These are phyloP conservation scores for Limonius californicus DNA, from an alignment of 1,140 invertebrate species.

Conservation along the genomic window DNA sequence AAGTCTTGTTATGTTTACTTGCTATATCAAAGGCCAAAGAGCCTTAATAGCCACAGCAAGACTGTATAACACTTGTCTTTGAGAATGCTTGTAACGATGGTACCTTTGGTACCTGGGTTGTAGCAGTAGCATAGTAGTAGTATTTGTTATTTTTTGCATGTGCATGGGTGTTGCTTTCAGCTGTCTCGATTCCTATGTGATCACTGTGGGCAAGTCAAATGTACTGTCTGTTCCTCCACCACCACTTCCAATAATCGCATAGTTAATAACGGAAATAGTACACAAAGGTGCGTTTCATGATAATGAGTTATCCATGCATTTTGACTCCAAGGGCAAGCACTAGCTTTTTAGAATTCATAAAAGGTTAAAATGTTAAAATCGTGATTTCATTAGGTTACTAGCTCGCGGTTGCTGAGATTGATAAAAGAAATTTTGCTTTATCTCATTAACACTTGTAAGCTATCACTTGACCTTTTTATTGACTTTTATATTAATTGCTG, in stretches of 20 bases:
- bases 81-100: not conserved
- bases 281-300: conserved; percentile 13
- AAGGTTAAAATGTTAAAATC: too few species aligned
- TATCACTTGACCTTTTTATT: too few species aligned
- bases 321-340: too few species aligned
- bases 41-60: too few species aligned
- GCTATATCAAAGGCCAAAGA: too few species aligned
- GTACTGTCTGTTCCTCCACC: conserved; percentile 22
- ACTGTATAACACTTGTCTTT: not conserved
- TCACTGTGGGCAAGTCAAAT: conserved; percentile 29
- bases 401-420: too few species aligned
- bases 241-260: conserved; percentile 16
- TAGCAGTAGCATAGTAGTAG: not conserved
- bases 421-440: too few species aligned
- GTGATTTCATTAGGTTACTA: too few species aligned
- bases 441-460: too few species aligned
- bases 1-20: too few species aligned
- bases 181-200: conserved; percentile 30
- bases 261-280: conserved; percentile 11
- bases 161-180: conserved; percentile 31
- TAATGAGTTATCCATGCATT: not conserved
- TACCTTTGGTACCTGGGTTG: not conserved
- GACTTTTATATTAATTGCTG: too few species aligned
- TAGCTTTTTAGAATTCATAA: too few species aligned
- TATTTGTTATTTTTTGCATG: conserved; percentile 25